phyloP scores from a whole-genome alignment of 2,113 vertebrate genomes.

The Actinemys pallida region DNA sequence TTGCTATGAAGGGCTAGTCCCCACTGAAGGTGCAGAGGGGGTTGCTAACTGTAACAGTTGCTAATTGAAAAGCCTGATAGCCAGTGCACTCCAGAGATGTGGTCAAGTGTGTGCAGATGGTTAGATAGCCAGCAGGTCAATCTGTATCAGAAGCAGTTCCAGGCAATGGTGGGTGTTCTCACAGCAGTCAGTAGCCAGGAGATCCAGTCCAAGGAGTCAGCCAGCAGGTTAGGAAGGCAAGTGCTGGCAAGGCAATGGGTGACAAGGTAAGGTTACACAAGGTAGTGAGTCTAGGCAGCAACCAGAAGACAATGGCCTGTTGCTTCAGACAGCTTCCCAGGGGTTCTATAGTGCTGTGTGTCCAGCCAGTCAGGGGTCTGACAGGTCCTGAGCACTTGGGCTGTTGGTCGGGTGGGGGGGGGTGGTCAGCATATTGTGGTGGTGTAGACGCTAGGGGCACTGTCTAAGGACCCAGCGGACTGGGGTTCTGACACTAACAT shows the following conservation, averaged over 20 bases:
- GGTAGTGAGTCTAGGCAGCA: background rate
- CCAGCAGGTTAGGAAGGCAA: background rate
- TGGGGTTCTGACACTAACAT: background rate
- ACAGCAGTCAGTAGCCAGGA: background rate
- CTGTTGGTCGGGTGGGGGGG: background rate
- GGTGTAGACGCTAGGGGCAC: background rate
- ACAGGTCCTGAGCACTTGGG: background rate
- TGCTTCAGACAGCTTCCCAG: background rate
- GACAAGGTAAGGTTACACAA: background rate
- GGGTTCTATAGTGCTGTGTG: background rate
- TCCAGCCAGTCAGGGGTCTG: background rate
- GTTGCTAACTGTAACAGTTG: background rate
- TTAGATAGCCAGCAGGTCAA: background rate
- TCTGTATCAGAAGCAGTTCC: background rate
- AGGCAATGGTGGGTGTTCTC: background rate
- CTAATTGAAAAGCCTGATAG: background rate
- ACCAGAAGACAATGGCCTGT: background rate
- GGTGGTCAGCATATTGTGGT: background rate
- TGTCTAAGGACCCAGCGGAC: background rate
- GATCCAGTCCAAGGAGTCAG: background rate
- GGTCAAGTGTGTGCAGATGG: background rate
- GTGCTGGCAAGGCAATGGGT: background rate
- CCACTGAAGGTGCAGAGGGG: background rate
- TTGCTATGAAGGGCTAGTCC: background rate
- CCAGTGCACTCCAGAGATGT: no score